Evolutionary conservation across 2,888 invertebrate species (phyloP).

Genomic region (Eupithecia centaureata): DNA sequence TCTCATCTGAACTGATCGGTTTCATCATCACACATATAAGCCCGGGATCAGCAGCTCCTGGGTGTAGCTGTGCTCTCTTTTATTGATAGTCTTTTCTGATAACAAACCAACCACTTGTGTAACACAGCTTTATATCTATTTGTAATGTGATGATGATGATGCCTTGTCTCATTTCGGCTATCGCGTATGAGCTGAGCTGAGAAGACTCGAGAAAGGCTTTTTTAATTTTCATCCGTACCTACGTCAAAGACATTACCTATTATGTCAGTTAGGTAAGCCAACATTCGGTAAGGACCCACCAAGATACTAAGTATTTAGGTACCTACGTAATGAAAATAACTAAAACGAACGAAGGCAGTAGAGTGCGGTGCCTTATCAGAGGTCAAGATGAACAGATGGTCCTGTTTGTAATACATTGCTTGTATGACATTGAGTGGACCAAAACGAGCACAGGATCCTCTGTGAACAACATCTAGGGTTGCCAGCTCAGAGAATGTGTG

Average conservation of each 20-base stretch:
- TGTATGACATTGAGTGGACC: slow-evolving; percentile 17
- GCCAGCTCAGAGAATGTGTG: neutral
- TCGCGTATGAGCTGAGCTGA: no score
- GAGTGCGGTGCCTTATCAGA: neutral
- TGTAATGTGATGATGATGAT: no score
- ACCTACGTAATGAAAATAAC: neutral
- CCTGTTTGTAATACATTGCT: slow-evolving; percentile 18
- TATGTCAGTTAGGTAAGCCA: no score
- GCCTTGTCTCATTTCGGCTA: no score
- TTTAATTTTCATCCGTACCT: no score
- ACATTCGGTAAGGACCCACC: no score
- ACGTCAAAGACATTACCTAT: no score
- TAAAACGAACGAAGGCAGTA: neutral
- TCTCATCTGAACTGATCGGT: neutral
- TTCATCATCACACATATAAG: neutral
- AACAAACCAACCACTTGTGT: no score
- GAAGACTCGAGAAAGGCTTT: no score
- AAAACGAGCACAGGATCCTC: slow-evolving; percentile 4
- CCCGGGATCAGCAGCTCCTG: neutral
- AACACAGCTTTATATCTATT: no score
- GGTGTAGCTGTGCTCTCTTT: neutral
- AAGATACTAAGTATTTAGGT: no score
- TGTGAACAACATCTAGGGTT: slow-evolving; percentile 5
- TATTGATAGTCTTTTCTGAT: neutral
- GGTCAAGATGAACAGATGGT: slow-evolving; percentile 31